Evolutionary conservation across 2,113 vertebrate species (phyloP).

Genomic region (Psephotus haematonotus): DNA sequence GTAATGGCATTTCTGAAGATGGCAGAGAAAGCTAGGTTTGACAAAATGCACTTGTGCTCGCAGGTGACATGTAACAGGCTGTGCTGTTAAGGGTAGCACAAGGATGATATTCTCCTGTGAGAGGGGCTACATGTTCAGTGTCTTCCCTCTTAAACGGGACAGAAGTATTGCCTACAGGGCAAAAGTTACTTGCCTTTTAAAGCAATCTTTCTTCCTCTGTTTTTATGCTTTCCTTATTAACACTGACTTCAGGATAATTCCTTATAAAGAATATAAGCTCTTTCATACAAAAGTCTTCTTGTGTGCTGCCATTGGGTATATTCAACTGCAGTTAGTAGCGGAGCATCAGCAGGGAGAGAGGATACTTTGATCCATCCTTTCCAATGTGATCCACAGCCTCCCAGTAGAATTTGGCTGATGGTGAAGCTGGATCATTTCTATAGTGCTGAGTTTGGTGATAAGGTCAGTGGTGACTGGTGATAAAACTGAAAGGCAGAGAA

Average conservation of each 20-base stretch:
- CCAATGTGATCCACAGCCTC: neutral
- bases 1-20: neutral
- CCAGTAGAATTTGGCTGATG: neutral
- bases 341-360: neutral
- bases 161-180: neutral
- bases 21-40: neutral
- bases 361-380: neutral
- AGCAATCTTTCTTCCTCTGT: neutral
- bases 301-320: fast-evolving
- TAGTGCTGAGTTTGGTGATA: neutral
- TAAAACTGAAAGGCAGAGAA: neutral
- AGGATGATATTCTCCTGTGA: neutral
- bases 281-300: neutral
- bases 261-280: neutral
- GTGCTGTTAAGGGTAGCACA: fast-evolving
- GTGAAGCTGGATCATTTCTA: fast-evolving
- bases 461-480: neutral
- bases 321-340: neutral
- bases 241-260: neutral
- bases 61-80: neutral
- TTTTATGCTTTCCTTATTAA: neutral
- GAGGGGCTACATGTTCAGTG: neutral
- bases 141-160: neutral
- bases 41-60: neutral
- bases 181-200: neutral